These are phyloP conservation scores for Oncorhynchus masou DNA, from an alignment of 2,113 vertebrate genomes.

Conservation along the genomic window DNA sequence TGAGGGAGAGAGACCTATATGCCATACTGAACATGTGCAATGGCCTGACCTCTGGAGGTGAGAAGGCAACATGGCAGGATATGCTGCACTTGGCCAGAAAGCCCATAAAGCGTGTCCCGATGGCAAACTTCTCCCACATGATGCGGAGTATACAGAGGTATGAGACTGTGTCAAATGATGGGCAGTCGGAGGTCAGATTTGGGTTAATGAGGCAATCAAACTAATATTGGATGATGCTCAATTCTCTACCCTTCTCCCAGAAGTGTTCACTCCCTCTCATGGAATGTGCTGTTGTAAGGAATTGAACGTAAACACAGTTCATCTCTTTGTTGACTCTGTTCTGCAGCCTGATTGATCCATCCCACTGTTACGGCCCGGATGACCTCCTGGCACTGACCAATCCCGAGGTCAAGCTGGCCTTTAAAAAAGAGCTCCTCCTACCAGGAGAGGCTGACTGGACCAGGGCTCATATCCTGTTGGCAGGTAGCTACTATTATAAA, in stretches of 20 bases:
- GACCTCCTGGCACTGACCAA: slow-evolving; percentile 58
- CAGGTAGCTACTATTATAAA: background rate
- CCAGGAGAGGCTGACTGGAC: slow-evolving; percentile 64
- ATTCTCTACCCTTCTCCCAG: no score
- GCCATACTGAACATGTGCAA: slow-evolving; percentile 74
- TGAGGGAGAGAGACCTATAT: slow-evolving; percentile 80
- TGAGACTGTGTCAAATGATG: background rate
- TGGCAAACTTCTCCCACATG: slow-evolving; percentile 77
- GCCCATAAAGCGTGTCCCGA: slow-evolving; percentile 67
- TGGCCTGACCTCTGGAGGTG: slow-evolving; percentile 45
- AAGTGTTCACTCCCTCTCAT: background rate
- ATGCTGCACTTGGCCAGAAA: slow-evolving; percentile 59
- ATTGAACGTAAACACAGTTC: no score
- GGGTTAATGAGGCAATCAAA: slow-evolving; percentile 65
- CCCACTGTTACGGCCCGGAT: slow-evolving; percentile 50
- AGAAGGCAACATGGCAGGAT: slow-evolving; percentile 66
- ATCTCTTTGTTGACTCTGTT: background rate
- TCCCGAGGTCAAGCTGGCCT: slow-evolving; percentile 54
- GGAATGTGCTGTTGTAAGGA: background rate
- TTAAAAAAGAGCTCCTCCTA: background rate
- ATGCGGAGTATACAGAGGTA: slow-evolving; percentile 78
- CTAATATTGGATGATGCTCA: background rate
- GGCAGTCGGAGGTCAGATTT: background rate
- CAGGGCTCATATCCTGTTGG: background rate
- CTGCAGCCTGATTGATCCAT: slow-evolving; percentile 56